Evolutionary conservation across 2,888 invertebrate genomes (phyloP), one percentile per base, ranked within the genome.

Genomic region (Sussaba pulchella): DNA sequence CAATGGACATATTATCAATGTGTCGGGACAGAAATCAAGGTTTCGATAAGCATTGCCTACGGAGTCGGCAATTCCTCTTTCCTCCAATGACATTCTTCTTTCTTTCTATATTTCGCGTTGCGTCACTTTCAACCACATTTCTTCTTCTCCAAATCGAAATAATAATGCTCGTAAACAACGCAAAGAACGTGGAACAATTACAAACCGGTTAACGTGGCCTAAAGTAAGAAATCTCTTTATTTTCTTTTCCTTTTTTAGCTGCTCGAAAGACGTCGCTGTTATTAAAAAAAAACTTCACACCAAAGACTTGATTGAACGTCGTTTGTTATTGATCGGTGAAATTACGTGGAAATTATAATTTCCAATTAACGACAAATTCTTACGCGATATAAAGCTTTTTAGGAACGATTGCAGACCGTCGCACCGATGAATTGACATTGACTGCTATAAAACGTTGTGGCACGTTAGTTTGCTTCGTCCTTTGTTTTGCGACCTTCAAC

Each of bases 1-100:
- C 61, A 80, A 45, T 5, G 80, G 80, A 54, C 80, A 80, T 26
- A 52, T 26, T n/a, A 72, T 54, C 21, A 80, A n/a, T 19, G 71
- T 39, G 17, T 72, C 63, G 4, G 45, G 8, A 3, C 9, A 50
- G 24, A 70, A 0, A 3, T 0, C 19, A 8, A 24, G 6, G 4
- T 1, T 8, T 0, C 24, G 10, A 24, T 50, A 31, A 0, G 12
- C 14, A 9, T 36, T 26, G 1, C 26, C 71, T 31, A 57, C 12
- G 14, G 50, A 19, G 3, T 45, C 14, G 39, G 24, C 36, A 0
- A 45, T 31, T 12, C 31, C 24, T 9, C 21, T 6, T n/a, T 14
- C 31, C 5, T 43, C 10, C 14, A 9, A 1, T 10, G 43, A 31
- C 45, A 57, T 71, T 41, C 24, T 21, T 5, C 17, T 50, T 50